Base-by-base conservation (phyloP, 2,888 invertebrate genomes). In the Cephonodes hylas region DNA sequence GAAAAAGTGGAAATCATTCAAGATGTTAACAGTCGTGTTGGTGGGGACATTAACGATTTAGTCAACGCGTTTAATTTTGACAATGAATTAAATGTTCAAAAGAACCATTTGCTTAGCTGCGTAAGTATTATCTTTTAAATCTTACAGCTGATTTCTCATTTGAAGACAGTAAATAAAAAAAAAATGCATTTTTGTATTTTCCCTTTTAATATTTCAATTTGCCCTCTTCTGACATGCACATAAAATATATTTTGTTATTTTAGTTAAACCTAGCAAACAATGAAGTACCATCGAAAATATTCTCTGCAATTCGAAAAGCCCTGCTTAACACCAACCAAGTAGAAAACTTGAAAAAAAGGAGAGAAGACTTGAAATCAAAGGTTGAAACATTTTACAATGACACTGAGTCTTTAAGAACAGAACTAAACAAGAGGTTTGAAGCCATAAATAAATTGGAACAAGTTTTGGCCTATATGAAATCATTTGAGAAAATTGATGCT, bases 401-500 rank as follows among this genome's bases (percentile, higher is more conserved):
- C 76, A 89, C 86, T 31, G 83, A 86, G 67, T 87, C 90, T 27
- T 80, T 94, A 23, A 79, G 88, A 58, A 73, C 74, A 25, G 92
- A 93, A 72, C 77, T 94, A 31, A 83, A 89, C 63, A 85, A 81
- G 62, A 77, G 85, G 57, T 88, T 89, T 70, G 83, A 89, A 70
- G 86, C 94, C 2, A 88, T 93, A 44, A 81, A 81, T 38, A 93
- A 93, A 73, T 79, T 96, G 1, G 89, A 94, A 68, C 92, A 93
- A 65, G 93, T 94, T 61, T 86, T 96, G 15, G 84, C 94, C 45
- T 97, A 97, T 83, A 84, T 96, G 62, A 94, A 93, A 75, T 93
- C 96, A 46, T 92, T 96, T 69, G 94, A 95, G 75, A 94, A 94
- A 75, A 93, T 97, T 70, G 95, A 97, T 77, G 94, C 95, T 67